Percentiles rank a stretch among this genome's conserved stretches.
Evolutionary conservation across 1,140 invertebrate genomes (phyloP).

Genomic region (Apis dorsata): DNA sequence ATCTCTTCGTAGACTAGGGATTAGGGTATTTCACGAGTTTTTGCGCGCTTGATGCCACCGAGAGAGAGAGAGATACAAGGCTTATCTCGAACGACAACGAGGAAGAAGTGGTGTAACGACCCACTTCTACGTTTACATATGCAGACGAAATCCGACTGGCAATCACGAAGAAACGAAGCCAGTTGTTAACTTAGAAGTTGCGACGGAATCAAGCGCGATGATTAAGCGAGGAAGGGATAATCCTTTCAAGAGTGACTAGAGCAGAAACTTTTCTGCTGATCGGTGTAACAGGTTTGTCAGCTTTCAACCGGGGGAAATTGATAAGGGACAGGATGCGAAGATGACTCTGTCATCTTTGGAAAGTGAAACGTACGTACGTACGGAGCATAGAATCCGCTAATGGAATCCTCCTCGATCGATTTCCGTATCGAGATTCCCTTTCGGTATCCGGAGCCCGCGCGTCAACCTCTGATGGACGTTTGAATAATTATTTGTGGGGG

Average conservation of each 20-base stretch:
- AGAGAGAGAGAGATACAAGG: background rate
- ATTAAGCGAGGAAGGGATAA: background rate
- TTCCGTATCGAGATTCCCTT: conserved; percentile 12
- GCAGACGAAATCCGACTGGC: conserved; percentile 1
- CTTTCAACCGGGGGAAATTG: background rate
- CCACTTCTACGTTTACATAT: conserved; percentile 19
- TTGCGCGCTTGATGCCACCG: conserved; percentile 16
- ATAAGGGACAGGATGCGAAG: background rate
- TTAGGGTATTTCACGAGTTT: conserved; percentile 39
- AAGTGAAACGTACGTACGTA: background rate
- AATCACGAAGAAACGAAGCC: background rate
- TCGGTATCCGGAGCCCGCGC: background rate
- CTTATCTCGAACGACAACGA: conserved; percentile 47
- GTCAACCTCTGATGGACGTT: background rate
- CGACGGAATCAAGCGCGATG: background rate
- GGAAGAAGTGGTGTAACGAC: conserved; percentile 13
- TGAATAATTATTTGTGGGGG: conserved; percentile 10
- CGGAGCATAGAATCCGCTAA: background rate
- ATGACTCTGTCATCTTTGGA: no score
- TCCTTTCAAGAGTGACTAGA: background rate
- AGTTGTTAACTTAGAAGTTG: background rate
- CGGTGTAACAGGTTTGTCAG: background rate
- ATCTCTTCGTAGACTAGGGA: background rate
- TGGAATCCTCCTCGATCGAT: conserved; percentile 13
- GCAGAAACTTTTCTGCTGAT: conserved; percentile 23